These are phyloP conservation scores for Ectropis crepuscularia DNA, from an alignment of 2,888 invertebrate species.

Conservation along the genomic window DNA sequence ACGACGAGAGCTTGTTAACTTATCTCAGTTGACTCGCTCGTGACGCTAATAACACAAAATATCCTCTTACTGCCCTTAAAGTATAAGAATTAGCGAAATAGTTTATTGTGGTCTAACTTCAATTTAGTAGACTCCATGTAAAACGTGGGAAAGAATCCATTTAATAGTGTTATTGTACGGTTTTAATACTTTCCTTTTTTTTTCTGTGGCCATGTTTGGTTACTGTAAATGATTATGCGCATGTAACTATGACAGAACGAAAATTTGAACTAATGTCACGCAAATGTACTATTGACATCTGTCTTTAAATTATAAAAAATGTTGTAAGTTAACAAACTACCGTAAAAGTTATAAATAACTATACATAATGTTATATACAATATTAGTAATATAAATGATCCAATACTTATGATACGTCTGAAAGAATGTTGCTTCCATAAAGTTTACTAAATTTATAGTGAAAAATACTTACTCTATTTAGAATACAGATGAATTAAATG, in stretches of 20 bases:
- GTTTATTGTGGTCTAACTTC: conserved; percentile 5
- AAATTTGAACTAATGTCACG: neutral
- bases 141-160: too few species aligned
- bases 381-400: conserved; percentile 70
- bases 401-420: conserved; percentile 76
- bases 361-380: conserved; percentile 81
- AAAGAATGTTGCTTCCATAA: conserved; percentile 80
- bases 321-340: conserved; percentile 80
- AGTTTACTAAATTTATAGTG: conserved; percentile 65
- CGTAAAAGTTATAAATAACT: conserved; percentile 67
- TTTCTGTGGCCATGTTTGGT: conserved; percentile 1
- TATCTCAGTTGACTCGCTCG: conserved; percentile 62
- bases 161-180: too few species aligned
- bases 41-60: conserved; percentile 24
- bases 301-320: conserved; percentile 39
- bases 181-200: neutral
- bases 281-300: conserved; percentile 4
- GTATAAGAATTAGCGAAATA: conserved; percentile 10
- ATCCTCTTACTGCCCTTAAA: conserved; percentile 20
- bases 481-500: conserved; percentile 52
- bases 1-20: conserved; percentile 76
- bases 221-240: neutral
- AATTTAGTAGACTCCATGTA: conserved; percentile 1
- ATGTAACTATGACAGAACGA: neutral
- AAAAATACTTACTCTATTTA: conserved; percentile 60